Evolutionary conservation across 2,888 invertebrate species (phyloP), one percentile per base, ranked within the genome.

Genomic region (Diaphora mendica): DNA sequence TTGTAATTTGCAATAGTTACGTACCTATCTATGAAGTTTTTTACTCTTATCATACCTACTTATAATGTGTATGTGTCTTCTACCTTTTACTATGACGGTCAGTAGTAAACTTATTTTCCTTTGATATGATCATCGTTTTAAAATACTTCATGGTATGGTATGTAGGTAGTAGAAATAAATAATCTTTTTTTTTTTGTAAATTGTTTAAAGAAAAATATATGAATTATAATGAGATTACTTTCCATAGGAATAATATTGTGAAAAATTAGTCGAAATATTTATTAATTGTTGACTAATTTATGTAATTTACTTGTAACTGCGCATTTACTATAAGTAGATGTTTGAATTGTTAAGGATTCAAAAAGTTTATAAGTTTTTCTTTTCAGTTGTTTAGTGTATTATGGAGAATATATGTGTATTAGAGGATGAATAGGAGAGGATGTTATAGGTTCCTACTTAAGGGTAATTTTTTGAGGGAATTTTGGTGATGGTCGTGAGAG

Each of bases 401-500:
- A 3, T 15, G 3, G 15, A 4, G n/a, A n/a, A 39, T 23, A 39
- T 23, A 23, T n/a, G 8, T 48, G 48, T 67, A 67, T 17, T n/a
- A 15, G 20, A n/a, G 44, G 15, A 67, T 33, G 33, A 33, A 3
- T 26, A 67, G 26, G 26, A 26, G 59, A 11, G 26, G 26, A 59
- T 59, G 26, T 59, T 59, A 59, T 55, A 59, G 26, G 3, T n/a
- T 59, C n/a, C 35, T 39, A 39, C 26, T 4, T 26, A 13, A 15
- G 26, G 11, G n/a, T 0, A 33, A 13, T 67, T 39, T 67, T 33
- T 20, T 51, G 33, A 23, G 33, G 33, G 15, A n/a, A 44, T 33
- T 44, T 20, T 79, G 86, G 84, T 85, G 90, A 85, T 87, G 87
- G 82, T 87, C 86, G 86, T 81, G 77, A 79, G 78, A 86, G 89